Evolutionary conservation across 1,140 invertebrate species (phyloP).

Genomic region (Cryptotermes secundus): DNA sequence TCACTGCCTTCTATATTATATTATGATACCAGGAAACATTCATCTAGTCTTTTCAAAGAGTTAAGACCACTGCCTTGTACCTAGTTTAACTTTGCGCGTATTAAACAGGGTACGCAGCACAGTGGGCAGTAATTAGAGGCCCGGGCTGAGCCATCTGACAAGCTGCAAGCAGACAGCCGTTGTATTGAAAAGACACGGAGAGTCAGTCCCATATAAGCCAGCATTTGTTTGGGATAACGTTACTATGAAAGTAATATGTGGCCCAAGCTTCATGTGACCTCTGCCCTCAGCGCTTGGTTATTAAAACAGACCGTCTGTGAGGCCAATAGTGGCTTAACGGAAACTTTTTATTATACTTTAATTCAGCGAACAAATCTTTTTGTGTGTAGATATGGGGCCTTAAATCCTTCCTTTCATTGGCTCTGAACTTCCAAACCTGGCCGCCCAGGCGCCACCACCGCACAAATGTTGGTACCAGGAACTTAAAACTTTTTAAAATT

Average conservation of each 20-base stretch:
- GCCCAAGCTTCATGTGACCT: not conserved
- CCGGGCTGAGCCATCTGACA: not conserved
- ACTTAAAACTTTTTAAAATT: too few species aligned
- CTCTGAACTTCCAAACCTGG: too few species aligned
- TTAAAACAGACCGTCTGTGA: not conserved
- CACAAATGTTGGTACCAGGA: too few species aligned
- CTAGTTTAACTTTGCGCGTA: not conserved
- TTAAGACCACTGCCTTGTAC: conserved; percentile 18
- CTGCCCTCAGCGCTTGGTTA: not conserved
- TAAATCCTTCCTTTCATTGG: too few species aligned
- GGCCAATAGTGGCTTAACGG: not conserved
- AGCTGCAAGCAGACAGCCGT: not conserved
- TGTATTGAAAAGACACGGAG: not conserved
- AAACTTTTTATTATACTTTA: not conserved
- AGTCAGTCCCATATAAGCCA: conserved; percentile 5
- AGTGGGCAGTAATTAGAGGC: conserved; percentile 9
- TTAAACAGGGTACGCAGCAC: not conserved
- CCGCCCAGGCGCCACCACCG: too few species aligned
- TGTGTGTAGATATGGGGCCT: too few species aligned
- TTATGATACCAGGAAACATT: conserved; percentile 14
- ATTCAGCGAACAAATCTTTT: not conserved
- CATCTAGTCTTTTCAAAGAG: conserved; percentile 16
- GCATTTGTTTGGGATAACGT: conserved; percentile 11
- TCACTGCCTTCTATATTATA: not conserved
- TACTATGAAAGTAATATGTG: conserved; percentile 17